A percentile compares a stretch with the other conserved stretches of the same genome.
Evolutionary conservation across 2,113 vertebrate species (phyloP).

Genomic region (Melanotaenia duboulayi): DNA sequence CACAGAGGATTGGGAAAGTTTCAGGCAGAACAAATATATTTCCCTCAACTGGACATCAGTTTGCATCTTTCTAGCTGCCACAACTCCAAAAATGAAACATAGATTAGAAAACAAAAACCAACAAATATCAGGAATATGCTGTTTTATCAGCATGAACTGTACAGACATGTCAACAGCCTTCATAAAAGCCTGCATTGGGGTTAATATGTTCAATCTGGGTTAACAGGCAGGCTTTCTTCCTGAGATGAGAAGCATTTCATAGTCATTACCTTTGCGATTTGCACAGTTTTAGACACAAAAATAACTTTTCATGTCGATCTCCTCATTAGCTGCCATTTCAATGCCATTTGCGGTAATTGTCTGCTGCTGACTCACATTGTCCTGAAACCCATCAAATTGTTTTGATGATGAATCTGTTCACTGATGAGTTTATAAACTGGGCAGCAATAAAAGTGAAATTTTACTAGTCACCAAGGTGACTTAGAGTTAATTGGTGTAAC

Average conservation of each 20-base stretch:
- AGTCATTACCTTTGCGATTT: background rate
- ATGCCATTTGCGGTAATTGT: background rate
- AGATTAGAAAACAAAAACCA: background rate
- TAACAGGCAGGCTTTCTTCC: background rate
- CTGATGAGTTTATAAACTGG: slow-evolving; percentile 2
- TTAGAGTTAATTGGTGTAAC: background rate
- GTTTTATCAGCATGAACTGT: background rate
- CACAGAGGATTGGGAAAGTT: background rate
- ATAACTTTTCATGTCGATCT: background rate
- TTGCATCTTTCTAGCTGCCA: slow-evolving; percentile 1
- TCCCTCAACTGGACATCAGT: background rate
- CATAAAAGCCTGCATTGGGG: slow-evolving; percentile 4
- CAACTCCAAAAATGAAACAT: background rate
- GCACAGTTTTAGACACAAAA: slow-evolving; percentile 8
- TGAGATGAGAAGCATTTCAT: background rate
- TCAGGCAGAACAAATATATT: background rate
- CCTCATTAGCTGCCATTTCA: background rate
- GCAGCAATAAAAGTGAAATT: background rate
- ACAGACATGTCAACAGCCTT: slow-evolving; percentile 8
- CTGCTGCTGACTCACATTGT: background rate
- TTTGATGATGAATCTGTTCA: background rate
- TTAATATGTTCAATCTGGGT: slow-evolving; percentile 5
- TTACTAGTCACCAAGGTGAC: background rate
- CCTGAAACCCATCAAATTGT: background rate
- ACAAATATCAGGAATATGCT: background rate